phyloP scores from a whole-genome alignment of 1,140 invertebrate species.

The Lepidostoma basale region DNA sequence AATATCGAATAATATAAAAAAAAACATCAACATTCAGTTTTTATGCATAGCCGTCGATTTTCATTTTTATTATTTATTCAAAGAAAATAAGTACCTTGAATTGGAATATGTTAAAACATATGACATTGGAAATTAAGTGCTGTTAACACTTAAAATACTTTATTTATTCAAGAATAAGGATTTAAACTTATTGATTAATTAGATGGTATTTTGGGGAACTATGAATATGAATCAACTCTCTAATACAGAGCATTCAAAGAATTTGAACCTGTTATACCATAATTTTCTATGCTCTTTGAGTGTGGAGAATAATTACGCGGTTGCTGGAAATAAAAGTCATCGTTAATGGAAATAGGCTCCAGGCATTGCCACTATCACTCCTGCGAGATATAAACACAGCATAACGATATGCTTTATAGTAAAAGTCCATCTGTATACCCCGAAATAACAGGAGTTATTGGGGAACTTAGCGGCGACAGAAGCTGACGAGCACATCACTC shows the following conservation, averaged over 20 bases:
- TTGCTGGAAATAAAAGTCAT: not conserved
- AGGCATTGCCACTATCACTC: not conserved
- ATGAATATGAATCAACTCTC: too few species aligned
- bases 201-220: too few species aligned
- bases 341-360: not conserved
- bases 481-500: not conserved
- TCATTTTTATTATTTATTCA: too few species aligned
- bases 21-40: too few species aligned
- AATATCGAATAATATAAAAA: too few species aligned
- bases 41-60: too few species aligned
- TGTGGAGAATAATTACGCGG: not conserved
- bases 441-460: conserved; percentile 10
- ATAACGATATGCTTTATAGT: not conserved
- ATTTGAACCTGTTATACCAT: not conserved
- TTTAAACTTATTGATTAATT: too few species aligned
- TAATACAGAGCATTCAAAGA: not conserved
- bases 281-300: not conserved
- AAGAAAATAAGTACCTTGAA: too few species aligned
- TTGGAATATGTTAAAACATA: too few species aligned
- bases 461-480: not conserved
- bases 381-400: not conserved
- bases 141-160: too few species aligned
- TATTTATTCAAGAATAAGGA: too few species aligned
- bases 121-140: too few species aligned
- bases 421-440: conserved; percentile 2